Evolutionary conservation across 1,140 invertebrate species (phyloP).

Genomic region (Scaptomyza montana): DNA sequence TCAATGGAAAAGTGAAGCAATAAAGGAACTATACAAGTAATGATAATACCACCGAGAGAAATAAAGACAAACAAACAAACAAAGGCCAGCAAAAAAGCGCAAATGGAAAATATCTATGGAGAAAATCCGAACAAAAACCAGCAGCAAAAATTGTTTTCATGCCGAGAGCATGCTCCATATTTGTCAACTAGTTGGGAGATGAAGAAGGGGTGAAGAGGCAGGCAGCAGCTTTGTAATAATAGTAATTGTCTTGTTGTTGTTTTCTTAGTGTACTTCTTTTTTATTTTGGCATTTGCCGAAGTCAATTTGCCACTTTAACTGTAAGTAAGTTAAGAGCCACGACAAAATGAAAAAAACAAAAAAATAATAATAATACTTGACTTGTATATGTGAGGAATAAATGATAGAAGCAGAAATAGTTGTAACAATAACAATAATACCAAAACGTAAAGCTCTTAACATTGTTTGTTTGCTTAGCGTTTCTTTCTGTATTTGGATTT

Average conservation of each 20-base stretch:
- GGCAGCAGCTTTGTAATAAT: conserved; percentile 35
- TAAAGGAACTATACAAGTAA: conserved; percentile 49
- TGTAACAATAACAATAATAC: conserved; percentile 9
- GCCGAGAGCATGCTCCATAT: conserved; percentile 47
- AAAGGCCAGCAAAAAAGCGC: conserved; percentile 4
- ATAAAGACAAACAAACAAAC: neutral
- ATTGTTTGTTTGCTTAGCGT: conserved; percentile 20
- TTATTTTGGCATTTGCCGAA: conserved; percentile 43
- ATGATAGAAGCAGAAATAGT: conserved; percentile 17
- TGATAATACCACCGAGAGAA: conserved; percentile 32
- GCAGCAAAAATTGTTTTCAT: conserved; percentile 35
- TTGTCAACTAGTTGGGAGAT: conserved; percentile 34
- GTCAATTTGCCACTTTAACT: conserved; percentile 69
- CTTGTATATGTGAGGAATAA: conserved; percentile 5
- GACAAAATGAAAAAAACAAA: neutral
- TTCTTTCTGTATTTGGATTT: neutral
- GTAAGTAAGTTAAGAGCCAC: conserved; percentile 33
- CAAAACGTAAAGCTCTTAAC: conserved; percentile 17
- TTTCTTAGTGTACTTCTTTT: neutral
- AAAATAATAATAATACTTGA: neutral
- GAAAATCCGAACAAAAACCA: conserved; percentile 55
- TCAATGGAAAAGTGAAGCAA: conserved; percentile 51
- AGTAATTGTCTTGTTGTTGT: conserved; percentile 50
- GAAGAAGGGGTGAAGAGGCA: neutral
- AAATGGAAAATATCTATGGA: conserved; percentile 66